Conservation (phyloP, 2,888 invertebrate species). For the Dynastes tityus region DNA sequence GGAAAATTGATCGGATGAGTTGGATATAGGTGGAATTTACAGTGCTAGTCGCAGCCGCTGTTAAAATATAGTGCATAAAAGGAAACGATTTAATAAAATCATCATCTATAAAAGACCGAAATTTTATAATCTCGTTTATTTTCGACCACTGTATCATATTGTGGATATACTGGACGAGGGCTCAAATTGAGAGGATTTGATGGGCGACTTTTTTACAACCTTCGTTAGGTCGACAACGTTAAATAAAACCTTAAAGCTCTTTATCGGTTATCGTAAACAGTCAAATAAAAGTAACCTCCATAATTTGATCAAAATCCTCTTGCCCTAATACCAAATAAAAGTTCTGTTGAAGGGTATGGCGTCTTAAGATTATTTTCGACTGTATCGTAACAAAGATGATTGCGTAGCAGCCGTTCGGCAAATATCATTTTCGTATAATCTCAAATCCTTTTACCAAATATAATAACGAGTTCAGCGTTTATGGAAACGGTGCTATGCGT, state of each 20-base stretch:
- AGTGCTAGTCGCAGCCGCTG: neutral
- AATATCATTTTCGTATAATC: neutral
- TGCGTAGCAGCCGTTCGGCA: neutral
- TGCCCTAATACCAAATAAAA: conserved; percentile 9
- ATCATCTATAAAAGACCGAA: conserved; percentile 17
- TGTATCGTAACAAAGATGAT: conserved; percentile 6
- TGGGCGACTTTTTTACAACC: conserved; percentile 20
- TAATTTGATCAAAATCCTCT: conserved; percentile 38
- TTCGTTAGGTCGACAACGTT: conserved; percentile 30
- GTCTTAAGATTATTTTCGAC: neutral
- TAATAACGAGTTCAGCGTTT: neutral
- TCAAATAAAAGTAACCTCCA: conserved; percentile 33
- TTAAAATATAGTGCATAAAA: conserved; percentile 9
- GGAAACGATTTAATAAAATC: conserved; percentile 17
- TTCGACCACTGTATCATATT: neutral
- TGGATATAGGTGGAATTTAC: neutral
- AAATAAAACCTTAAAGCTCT: conserved; percentile 40
- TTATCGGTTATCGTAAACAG: conserved; percentile 36
- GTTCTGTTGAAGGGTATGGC: neutral
- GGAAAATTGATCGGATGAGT: conserved; percentile 33
- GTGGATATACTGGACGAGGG: neutral
- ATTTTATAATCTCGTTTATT: conserved; percentile 38
- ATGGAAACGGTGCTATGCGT: too few relatives aligned
- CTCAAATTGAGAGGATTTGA: neutral
- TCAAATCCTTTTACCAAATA: neutral